These are phyloP conservation scores for Drosophila chauvacae DNA, from an alignment of 1,140 invertebrate genomes.

Conservation along the genomic window DNA sequence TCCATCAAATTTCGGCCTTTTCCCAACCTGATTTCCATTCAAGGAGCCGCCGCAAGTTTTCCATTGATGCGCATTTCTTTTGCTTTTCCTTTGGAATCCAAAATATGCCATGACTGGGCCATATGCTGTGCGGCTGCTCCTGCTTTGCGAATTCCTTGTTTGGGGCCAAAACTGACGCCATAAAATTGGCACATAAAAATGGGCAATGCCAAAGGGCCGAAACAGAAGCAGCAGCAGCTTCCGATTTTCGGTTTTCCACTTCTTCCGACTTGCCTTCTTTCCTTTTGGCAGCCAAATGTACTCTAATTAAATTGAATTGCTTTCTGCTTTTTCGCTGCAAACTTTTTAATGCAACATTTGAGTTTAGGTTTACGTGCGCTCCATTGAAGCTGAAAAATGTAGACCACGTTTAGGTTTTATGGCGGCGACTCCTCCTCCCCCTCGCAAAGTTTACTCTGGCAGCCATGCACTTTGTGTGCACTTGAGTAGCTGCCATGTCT, in stretches of 20 bases:
- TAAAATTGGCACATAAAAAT: conserved; percentile 72
- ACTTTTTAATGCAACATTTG: conserved; percentile 79
- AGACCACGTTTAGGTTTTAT: conserved; percentile 73
- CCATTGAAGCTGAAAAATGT: conserved; percentile 68
- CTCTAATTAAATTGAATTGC: conserved; percentile 79
- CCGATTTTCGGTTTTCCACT: conserved; percentile 12
- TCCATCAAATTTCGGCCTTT: conserved; percentile 69
- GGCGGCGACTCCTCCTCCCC: conserved; percentile 11
- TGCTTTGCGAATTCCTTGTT: conserved; percentile 29
- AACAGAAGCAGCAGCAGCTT: conserved; percentile 2
- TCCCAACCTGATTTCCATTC: conserved; percentile 66
- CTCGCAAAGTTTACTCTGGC: conserved; percentile 31
- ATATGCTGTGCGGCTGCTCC: conserved; percentile 23
- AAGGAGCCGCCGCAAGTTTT: conserved; percentile 61
- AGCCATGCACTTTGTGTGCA: conserved; percentile 55
- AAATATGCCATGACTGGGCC: conserved; percentile 44
- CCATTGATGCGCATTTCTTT: conserved; percentile 47
- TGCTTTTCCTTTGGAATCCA: conserved; percentile 15
- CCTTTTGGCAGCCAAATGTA: conserved; percentile 58
- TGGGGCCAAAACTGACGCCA: conserved; percentile 50
- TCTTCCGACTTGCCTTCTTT: conserved; percentile 11
- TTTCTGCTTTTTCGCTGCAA: conserved; percentile 53
- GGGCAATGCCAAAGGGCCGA: conserved; percentile 22
- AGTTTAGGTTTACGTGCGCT: conserved; percentile 73
- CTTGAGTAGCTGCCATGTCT: conserved; percentile 52